Evolutionary conservation across 2,888 invertebrate genomes (phyloP), one percentile per base, ranked within the genome.

Genomic region (Cosmorhoe ocellata): DNA sequence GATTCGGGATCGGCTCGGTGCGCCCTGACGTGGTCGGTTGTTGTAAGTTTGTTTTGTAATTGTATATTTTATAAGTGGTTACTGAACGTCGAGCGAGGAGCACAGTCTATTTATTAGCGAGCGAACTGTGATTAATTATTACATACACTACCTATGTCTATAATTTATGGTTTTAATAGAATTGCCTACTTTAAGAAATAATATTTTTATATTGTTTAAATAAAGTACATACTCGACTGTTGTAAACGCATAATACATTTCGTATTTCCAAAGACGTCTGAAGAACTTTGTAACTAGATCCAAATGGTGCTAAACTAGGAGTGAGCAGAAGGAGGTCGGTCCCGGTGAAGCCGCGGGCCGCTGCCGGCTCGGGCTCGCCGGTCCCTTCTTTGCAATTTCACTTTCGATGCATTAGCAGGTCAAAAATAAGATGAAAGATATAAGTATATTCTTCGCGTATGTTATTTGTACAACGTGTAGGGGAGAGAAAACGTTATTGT

Each of bases 121-220:
- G 77, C 78, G 74, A 78, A 81, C 86, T 86, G 87, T 85, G 86
- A 86, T 86, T 70, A 74, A 71, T 69, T 50, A 53, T 39, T 47
- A 41, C 52, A 39, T 46, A 57, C 36, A 18, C 18, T 18, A n/a
- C n/a, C n/a, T n/a, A n/a, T n/a, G n/a, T n/a, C 4, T 18, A 18
- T 18, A n/a, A n/a, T n/a, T n/a, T 18, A 18, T 71, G 74, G 73
- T 77, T 79, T 73, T 79, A 76, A 74, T 74, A 71, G 65, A 47
- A 34, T 74, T 76, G 74, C 71, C 74, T 84, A 81, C 70, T 76
- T 33, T 84, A 86, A 87, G 79, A 83, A 81, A 81, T 78, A 66
- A 84, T 88, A 88, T 88, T 89, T 89, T 88, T 88, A 82, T 88
- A 89, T 84, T 79, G 81, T 86, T 82, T 81, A 78, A 87, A 84